Conservation (phyloP, 2,113 vertebrate species). For the Ia io region DNA sequence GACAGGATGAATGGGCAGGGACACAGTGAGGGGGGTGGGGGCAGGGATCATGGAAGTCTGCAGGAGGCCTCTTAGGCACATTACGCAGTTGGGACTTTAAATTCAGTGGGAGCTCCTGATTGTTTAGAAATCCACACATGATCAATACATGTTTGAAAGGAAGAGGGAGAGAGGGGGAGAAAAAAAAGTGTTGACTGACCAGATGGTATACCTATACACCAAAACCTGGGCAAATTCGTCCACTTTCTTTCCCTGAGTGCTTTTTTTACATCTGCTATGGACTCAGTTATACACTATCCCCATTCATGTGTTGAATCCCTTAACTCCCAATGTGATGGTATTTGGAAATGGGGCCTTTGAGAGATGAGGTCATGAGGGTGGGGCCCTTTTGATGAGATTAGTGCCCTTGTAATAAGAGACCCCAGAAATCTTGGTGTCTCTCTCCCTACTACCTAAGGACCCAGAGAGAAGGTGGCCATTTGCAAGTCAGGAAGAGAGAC, state of each 20-base stretch:
- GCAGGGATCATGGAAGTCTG: background rate
- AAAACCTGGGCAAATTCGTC: background rate
- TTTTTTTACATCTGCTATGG: background rate
- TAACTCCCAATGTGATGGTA: too few relatives aligned
- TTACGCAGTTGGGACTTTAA: background rate
- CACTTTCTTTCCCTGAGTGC: background rate
- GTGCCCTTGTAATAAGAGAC: background rate
- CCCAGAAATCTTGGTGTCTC: background rate
- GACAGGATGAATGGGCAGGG: background rate
- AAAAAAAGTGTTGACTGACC: background rate
- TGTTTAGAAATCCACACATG: background rate
- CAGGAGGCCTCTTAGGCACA: background rate
- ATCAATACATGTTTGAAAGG: background rate
- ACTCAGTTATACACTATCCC: background rate
- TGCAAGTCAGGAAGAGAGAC: background rate
- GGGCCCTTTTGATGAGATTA: background rate
- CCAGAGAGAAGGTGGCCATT: background rate
- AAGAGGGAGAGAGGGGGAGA: background rate
- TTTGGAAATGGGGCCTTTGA: background rate
- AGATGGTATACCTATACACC: background rate
- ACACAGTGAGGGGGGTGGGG: background rate
- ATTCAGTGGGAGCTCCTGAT: background rate
- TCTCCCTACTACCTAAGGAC: background rate
- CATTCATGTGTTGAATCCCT: background rate
- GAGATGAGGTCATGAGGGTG: background rate